Evolutionary conservation across 2,113 vertebrate genomes (phyloP).

Genomic region (Daboia siamensis): DNA sequence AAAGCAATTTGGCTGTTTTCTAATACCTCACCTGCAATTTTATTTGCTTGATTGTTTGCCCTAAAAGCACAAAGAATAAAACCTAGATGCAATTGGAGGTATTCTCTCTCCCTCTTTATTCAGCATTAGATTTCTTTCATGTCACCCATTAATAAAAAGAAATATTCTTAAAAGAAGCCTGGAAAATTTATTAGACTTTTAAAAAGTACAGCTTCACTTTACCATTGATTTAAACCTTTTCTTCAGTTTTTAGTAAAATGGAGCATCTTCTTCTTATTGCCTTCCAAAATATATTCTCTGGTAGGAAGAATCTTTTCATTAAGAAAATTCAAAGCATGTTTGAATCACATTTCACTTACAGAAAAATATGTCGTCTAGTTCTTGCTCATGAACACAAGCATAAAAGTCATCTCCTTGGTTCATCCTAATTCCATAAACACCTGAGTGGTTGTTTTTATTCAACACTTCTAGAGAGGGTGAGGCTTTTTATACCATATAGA

Average conservation of each 20-base stretch:
- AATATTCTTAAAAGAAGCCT: background rate
- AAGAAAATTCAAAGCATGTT: background rate
- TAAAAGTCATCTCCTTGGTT: background rate
- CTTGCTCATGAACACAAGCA: background rate
- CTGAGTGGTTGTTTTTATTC: background rate
- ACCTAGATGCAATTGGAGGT: background rate
- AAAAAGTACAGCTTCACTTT: background rate
- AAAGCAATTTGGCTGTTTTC: background rate
- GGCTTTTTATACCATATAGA: background rate
- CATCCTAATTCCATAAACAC: fast-evolving
- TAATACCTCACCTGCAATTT: background rate
- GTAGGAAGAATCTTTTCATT: background rate
- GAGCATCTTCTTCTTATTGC: background rate
- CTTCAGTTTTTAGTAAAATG: background rate
- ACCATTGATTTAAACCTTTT: background rate
- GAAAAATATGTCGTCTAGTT: background rate
- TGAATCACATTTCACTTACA: background rate
- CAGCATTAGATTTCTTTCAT: background rate
- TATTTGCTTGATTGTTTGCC: background rate
- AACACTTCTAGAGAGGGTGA: background rate
- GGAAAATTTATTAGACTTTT: background rate
- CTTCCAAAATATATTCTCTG: background rate
- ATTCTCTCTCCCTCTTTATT: background rate
- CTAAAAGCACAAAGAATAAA: background rate
- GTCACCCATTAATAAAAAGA: background rate